Percentiles rank a stretch among this genome's conserved stretches.
Conservation (phyloP, 2,888 invertebrate genomes). For the Hofmannophila pseudospretella region DNA sequence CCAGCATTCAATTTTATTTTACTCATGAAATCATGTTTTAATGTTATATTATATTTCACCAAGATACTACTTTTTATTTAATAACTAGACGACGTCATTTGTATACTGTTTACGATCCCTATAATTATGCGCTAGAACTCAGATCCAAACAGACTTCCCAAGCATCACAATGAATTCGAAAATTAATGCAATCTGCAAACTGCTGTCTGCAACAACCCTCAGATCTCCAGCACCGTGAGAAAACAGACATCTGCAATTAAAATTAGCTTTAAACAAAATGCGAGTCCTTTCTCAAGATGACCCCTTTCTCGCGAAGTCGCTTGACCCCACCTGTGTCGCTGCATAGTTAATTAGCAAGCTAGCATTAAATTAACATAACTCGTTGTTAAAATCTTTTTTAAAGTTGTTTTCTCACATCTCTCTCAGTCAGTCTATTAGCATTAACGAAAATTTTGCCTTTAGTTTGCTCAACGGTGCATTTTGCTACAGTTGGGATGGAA, state of each 20-base stretch:
- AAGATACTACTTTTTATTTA: no score
- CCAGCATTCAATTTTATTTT: no score
- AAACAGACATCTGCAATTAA: constrained; percentile 46
- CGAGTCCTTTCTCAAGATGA: constrained; percentile 31
- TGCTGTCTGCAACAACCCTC: not conserved
- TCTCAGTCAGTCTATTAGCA: constrained; percentile 43
- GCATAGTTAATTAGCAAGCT: constrained; percentile 39
- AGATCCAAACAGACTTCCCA: no score
- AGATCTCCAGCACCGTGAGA: constrained; percentile 30
- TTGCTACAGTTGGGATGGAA: not conserved
- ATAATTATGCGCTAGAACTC: no score
- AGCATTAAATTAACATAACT: constrained; percentile 26
- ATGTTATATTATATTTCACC: no score
- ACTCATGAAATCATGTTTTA: no score
- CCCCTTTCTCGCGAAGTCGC: constrained; percentile 36
- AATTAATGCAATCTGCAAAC: constrained; percentile 1
- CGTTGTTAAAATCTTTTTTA: constrained; percentile 19
- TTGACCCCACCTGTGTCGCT: constrained; percentile 64
- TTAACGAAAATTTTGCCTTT: constrained; percentile 15
- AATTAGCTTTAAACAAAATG: constrained; percentile 30
- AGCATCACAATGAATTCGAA: no score
- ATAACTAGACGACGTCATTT: no score
- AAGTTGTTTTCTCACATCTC: constrained; percentile 36
- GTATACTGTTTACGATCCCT: no score
- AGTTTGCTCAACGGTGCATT: not conserved